phyloP scores from a whole-genome alignment of 2,797 vertebrate genomes.

The Oreochromis mossambicus region DNA sequence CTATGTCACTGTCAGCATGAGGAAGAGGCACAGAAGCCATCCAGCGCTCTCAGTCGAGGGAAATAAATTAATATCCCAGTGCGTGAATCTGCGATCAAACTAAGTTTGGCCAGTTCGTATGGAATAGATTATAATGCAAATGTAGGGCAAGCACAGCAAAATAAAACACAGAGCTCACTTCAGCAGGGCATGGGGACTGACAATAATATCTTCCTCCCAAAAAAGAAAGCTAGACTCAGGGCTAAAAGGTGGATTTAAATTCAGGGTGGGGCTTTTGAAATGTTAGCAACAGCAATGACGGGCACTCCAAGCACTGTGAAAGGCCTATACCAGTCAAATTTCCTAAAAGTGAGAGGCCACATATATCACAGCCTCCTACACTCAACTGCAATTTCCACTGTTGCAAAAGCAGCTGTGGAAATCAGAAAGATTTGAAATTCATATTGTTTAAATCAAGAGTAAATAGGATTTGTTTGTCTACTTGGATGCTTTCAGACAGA shows the following conservation, averaged over 20 bases:
- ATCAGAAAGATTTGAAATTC: not conserved
- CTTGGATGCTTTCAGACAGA: not conserved
- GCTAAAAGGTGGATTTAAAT: not conserved
- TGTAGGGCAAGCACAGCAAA: not conserved
- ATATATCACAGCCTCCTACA: not conserved
- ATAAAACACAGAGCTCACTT: not conserved
- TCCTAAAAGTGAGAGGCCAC: not conserved
- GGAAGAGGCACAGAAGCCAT: not conserved
- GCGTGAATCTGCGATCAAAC: not conserved
- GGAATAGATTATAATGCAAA: not conserved
- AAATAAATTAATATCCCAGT: not conserved
- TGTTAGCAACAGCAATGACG: not conserved
- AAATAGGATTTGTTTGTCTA: not conserved
- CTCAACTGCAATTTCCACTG: not conserved
- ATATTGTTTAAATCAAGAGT: not conserved
- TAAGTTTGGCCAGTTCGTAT: not conserved
- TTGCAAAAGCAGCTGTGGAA: not conserved
- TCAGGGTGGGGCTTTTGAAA: not conserved
- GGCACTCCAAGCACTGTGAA: not conserved
- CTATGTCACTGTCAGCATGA: not conserved
- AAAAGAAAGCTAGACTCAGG: not conserved
- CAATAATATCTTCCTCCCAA: not conserved
- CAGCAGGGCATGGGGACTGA: not conserved
- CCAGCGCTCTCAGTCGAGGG: not conserved
- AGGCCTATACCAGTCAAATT: not conserved